Conservation (phyloP, 1,140 invertebrate genomes). For the Teleopsis dalmanni region DNA sequence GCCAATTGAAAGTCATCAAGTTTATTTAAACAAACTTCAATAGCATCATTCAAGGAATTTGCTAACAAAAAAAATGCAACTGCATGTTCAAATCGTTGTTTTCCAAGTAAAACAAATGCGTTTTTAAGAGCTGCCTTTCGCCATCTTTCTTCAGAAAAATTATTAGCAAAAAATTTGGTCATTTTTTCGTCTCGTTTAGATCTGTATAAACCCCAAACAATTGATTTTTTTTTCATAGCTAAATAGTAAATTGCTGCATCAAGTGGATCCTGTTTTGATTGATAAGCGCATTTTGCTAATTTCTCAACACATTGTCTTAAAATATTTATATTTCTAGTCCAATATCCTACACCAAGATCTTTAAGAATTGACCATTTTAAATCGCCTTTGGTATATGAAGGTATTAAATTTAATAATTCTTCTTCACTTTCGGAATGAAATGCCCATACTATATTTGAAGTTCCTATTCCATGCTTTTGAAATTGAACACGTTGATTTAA, state of each 20-base stretch:
- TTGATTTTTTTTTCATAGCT: slow-evolving; percentile 96
- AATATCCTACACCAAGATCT: slow-evolving; percentile 93
- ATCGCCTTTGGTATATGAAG: slow-evolving; percentile 74
- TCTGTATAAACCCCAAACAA: slow-evolving; percentile 92
- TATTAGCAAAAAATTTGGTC: slow-evolving; percentile 91
- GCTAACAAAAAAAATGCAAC: slow-evolving; percentile 92
- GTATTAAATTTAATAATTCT: slow-evolving; percentile 84
- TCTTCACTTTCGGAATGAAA: slow-evolving; percentile 98
- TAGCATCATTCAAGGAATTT: slow-evolving; percentile 86
- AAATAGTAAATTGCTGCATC: slow-evolving; percentile 97
- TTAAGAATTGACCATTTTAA: slow-evolving; percentile 87
- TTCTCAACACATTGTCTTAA: slow-evolving; percentile 85
- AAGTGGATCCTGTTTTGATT: slow-evolving; percentile 84
- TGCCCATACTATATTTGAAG: slow-evolving; percentile 95
- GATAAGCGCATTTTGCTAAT: slow-evolving; percentile 86
- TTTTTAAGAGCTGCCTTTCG: slow-evolving; percentile 96
- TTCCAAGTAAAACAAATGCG: slow-evolving; percentile 90
- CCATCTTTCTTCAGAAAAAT: slow-evolving; percentile 90
- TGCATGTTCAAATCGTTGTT: slow-evolving; percentile 91
- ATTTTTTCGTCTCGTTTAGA: slow-evolving; percentile 84
- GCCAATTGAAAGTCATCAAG: slow-evolving; percentile 94
- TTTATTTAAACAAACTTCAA: slow-evolving; percentile 84
- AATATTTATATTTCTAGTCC: slow-evolving; percentile 81
- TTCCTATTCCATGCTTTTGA: slow-evolving; percentile 82
- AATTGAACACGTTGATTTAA: slow-evolving; percentile 77